Base-by-base conservation (phyloP, 1,140 invertebrate genomes). In the Lineus longissimus region DNA sequence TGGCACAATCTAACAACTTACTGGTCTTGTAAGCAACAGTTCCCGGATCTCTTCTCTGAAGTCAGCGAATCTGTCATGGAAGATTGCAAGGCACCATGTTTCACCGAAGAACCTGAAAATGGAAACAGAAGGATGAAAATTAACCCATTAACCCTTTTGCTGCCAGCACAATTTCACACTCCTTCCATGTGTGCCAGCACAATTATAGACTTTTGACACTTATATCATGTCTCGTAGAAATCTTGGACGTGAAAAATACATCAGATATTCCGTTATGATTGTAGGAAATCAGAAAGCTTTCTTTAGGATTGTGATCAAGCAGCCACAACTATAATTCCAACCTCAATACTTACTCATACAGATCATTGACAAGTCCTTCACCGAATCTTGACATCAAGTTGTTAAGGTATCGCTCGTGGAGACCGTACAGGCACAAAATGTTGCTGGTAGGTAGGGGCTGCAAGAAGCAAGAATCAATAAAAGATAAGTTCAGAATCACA, bases 41-140 rank as follows among this genome's bases (percentile, higher is more conserved):
- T 81, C 78, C 31, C 81, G 55, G 7, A 81, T 67, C 70, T 82
- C 81, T 61, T 80, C 76, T 30, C 76, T 55, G 62, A 83, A 79
- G 59, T 81, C 79, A 11, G 72, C 40, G 65, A 81, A 83, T 54
- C 80, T 69, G 64, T 82, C 80, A 61, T 82, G 80, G 62, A 74
- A 83, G 13, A 83, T 61, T 4, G 78, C 76, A 69, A 79, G 62
- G 41, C 71, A 60, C 80, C 80, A 82, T 7, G 75, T 71, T 55
- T 81, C 79, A 36, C 59, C 63, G 67, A 83, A 81, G 63, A 73
- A 82, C 15, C 81, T 82, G 64, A 2, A 62, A 60, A 62, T 27
- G 61, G 1, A 15, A 68, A 29, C 9, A 55, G 45, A 17, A 66
- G 17, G 13, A 57, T 4, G 15, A 22, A 36, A 4, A 36, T 36